Percentiles rank a stretch among this genome's conserved stretches.
Conservation (phyloP, 2,113 vertebrate species). For the Saccopteryx leptura region DNA sequence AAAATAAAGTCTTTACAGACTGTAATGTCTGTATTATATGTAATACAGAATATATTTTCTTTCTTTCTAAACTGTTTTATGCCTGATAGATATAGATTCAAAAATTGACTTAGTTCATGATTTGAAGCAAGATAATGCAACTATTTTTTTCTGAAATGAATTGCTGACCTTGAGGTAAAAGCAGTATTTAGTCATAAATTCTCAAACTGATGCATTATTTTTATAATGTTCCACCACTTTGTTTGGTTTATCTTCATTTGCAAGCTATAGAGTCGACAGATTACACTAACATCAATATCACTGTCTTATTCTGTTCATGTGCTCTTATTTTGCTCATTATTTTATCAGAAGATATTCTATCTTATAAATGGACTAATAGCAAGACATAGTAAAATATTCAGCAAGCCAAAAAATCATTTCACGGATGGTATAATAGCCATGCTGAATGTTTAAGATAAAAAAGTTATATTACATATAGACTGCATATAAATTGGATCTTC, state of each 20-base stretch:
- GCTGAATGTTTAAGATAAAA: neutral
- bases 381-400: neutral
- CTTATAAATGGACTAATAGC: neutral
- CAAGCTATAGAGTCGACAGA: neutral
- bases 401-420: neutral
- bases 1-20: neutral
- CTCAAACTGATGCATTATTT: neutral
- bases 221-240: neutral
- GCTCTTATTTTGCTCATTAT: neutral
- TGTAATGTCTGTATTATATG: neutral
- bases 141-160: neutral
- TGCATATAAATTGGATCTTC: neutral
- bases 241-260: neutral
- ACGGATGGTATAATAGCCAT: neutral
- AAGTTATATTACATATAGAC: neutral
- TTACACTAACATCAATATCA: neutral
- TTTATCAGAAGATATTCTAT: neutral
- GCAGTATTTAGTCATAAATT: neutral
- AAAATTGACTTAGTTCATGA: neutral
- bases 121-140: neutral
- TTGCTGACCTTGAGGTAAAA: neutral
- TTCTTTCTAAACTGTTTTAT: neutral
- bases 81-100: neutral
- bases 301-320: neutral
- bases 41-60: neutral